These are phyloP conservation scores for Zaprionus vittiger DNA, from an alignment of 1,140 invertebrate species.

Conservation along the genomic window DNA sequence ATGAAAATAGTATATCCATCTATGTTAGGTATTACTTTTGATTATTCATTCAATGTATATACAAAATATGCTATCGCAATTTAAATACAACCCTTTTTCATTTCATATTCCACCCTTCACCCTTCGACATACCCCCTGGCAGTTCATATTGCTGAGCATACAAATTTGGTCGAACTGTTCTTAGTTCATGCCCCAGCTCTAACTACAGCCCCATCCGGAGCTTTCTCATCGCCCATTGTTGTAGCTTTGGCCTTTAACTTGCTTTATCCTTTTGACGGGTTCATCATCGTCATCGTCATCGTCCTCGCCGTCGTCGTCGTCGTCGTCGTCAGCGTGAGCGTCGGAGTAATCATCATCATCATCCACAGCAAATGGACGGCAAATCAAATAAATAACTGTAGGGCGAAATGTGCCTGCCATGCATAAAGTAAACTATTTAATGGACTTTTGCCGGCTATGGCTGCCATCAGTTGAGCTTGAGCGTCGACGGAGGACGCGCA, in stretches of 20 bases:
- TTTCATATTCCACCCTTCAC: neutral
- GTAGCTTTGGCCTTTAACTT: conserved; percentile 41
- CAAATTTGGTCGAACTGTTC: conserved; percentile 26
- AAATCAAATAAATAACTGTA: conserved; percentile 74
- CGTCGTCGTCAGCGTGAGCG: conserved; percentile 52
- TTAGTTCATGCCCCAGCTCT: conserved; percentile 5
- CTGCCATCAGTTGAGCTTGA: conserved; percentile 20
- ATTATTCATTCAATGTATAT: neutral
- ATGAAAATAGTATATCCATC: no score
- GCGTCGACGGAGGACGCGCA: neutral
- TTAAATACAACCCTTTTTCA: neutral
- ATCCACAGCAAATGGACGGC: conserved; percentile 56
- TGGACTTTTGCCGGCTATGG: conserved; percentile 62
- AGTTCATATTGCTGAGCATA: conserved; percentile 19
- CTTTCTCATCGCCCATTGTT: conserved; percentile 39
- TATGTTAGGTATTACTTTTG: no score
- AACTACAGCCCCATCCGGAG: neutral
- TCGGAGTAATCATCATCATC: conserved; percentile 35
- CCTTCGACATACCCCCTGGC: neutral
- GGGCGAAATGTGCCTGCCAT: conserved; percentile 75
- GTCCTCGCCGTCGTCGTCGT: conserved; percentile 47
- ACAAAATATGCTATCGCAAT: neutral
- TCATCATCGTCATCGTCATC: conserved; percentile 53
- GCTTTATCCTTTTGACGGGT: conserved; percentile 70
- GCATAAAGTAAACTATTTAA: conserved; percentile 83